Conservation (phyloP, 2,797 vertebrate species). For the Dallia pectoralis region DNA sequence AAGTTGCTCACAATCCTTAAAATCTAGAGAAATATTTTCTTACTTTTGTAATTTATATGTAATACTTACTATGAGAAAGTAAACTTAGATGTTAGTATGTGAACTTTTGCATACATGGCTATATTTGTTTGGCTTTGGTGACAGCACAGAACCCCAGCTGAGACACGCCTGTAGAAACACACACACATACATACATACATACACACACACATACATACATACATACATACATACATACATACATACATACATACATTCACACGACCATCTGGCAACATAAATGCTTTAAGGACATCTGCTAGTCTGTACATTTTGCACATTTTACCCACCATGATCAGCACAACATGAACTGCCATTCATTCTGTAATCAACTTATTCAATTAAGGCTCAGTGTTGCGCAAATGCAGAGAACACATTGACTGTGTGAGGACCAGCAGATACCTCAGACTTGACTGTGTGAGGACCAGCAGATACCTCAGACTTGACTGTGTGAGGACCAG, state of each 20-base stretch:
- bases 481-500: neutral
- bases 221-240: neutral
- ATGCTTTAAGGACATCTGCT: neutral
- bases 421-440: neutral
- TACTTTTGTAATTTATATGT: neutral
- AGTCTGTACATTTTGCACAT: too few species aligned
- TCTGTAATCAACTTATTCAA: neutral
- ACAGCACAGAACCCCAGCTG: neutral
- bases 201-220: neutral
- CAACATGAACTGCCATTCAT: neutral
- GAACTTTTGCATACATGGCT: neutral
- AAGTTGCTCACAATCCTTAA: too few species aligned
- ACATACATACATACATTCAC: neutral
- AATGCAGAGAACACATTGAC: neutral
- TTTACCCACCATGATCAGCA: neutral
- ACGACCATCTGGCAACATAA: neutral
- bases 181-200: neutral
- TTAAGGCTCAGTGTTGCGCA: neutral
- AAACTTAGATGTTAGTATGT: neutral
- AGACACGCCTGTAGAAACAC: neutral
- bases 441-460: neutral
- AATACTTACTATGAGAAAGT: neutral
- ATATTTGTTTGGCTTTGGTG: neutral
- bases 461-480: neutral
- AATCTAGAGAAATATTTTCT: too few species aligned